A percentile compares a stretch with the other conserved stretches of the same genome.
Evolutionary conservation across 2,113 vertebrate genomes (phyloP).

Genomic region (Falcunculus frontatus): DNA sequence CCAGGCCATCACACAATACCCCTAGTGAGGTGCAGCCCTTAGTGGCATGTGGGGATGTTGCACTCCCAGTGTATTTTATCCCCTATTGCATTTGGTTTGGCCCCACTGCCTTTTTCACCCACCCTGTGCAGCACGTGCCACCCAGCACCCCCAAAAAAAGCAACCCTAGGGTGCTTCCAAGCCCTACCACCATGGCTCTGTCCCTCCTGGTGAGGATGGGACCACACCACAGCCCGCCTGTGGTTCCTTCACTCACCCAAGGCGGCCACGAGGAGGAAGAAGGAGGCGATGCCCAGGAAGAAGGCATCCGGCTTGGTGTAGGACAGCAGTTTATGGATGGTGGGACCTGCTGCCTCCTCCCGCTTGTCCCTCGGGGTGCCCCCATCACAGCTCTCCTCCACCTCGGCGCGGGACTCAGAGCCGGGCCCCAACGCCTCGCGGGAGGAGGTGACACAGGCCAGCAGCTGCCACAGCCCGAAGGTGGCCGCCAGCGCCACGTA

Average conservation of each 20-base stretch:
- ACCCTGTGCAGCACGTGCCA: accelerated
- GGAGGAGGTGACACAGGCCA: constrained; percentile 66
- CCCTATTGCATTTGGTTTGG: not conserved
- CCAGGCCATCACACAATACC: accelerated
- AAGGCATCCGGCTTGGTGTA: constrained; percentile 83
- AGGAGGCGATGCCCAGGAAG: constrained; percentile 79
- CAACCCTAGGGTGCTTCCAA: not conserved
- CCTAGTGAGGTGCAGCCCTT: not conserved
- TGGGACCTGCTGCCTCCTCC: constrained; percentile 76
- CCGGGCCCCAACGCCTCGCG: constrained; percentile 43
- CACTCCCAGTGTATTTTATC: not conserved
- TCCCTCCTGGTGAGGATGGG: not conserved
- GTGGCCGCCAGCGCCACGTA: constrained; percentile 74
- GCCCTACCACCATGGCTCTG: accelerated
- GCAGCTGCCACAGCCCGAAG: constrained; percentile 77
- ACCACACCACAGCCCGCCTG: accelerated
- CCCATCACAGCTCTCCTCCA: constrained; percentile 17
- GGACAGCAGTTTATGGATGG: constrained; percentile 85
- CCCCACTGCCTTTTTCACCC: not conserved
- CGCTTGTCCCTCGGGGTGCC: not conserved
- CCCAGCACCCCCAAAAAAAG: not conserved
- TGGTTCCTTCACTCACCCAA: constrained; percentile 77
- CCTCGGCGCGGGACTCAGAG: constrained; percentile 5
- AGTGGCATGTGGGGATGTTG: accelerated
- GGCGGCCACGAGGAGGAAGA: constrained; percentile 86